Evolutionary conservation across 2,113 vertebrate species (phyloP), one percentile per base, ranked within the genome.

Genomic region (Machaerirhynchus nigripectus): DNA sequence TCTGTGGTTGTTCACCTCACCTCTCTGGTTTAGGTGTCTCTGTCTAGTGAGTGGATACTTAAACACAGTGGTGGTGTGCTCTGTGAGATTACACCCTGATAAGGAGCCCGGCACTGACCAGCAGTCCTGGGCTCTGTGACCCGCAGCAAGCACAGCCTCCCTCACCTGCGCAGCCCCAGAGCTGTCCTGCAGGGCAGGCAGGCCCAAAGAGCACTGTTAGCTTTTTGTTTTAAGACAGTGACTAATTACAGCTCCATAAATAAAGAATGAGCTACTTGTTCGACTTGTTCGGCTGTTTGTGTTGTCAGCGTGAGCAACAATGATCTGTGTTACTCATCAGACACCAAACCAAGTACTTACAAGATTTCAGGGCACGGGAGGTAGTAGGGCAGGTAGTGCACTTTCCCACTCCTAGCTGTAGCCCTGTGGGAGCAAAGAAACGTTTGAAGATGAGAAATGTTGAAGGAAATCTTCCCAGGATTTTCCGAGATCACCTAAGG

Each of bases 281-380:
- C n/a, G n/a, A n/a, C n/a, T n/a, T n/a, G n/a, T n/a, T n/a, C n/a
- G n/a, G n/a, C n/a, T n/a, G 24, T 17, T 40, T 18, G 26, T 6
- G 33, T 6, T 14, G 35, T 6, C 52, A 44, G 52, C 15, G 37
- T 3, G 10, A 12, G 57, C 12, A 35, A 39, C 35, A 67, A 30
- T 0, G 13, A 47, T 5, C 56, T 44, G 19, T 22, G 77, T 44
- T 60, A 55, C 13, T 71, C 40, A 27, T 20, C 9, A 24, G 33
- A 9, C 28, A 68, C 19, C 67, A 53, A 19, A 6, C 6, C 8
- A 33, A 64, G 19, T 70, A 97, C 96, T 97, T n/a, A 97, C 97
- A 97, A 97, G 84, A 96, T 82, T 74, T 97, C 81, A 1, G 97
- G 97, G 89, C 97, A 98, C 24, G 97, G 97, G 26, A 98, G 97